Conservation (phyloP, 2,113 vertebrate genomes). For the Toxostoma redivivum region DNA sequence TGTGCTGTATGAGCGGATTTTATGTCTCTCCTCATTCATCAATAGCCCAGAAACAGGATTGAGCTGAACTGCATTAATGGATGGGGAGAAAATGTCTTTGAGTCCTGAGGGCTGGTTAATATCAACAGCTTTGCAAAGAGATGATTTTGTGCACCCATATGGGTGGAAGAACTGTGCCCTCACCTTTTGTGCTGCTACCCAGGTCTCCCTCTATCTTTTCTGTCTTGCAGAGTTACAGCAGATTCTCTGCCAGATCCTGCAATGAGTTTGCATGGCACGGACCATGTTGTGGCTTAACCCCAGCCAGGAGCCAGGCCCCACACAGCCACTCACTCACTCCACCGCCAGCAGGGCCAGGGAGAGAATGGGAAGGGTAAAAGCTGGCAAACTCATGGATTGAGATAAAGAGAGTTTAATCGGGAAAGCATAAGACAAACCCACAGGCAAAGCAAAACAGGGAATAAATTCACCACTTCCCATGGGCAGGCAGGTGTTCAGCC, state of each 20-base stretch:
- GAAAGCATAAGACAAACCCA: neutral
- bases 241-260: neutral
- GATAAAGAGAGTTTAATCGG: neutral
- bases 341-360: neutral
- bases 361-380: neutral
- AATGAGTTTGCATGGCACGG: neutral
- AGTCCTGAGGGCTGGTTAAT: neutral
- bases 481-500: neutral
- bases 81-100: neutral
- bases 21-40: neutral
- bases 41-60: neutral
- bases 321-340: rapidly evolving
- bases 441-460: neutral
- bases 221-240: neutral
- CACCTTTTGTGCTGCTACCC: neutral
- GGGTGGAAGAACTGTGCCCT: neutral
- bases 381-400: rapidly evolving
- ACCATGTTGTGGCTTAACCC: neutral
- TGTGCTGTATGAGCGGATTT: rapidly evolving
- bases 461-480: neutral
- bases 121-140: neutral
- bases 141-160: neutral
- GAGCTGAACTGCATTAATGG: neutral
- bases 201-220: neutral
- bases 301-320: neutral